Conservation (phyloP, 2,113 vertebrate species). For the Nyctereutes procyonoides region DNA sequence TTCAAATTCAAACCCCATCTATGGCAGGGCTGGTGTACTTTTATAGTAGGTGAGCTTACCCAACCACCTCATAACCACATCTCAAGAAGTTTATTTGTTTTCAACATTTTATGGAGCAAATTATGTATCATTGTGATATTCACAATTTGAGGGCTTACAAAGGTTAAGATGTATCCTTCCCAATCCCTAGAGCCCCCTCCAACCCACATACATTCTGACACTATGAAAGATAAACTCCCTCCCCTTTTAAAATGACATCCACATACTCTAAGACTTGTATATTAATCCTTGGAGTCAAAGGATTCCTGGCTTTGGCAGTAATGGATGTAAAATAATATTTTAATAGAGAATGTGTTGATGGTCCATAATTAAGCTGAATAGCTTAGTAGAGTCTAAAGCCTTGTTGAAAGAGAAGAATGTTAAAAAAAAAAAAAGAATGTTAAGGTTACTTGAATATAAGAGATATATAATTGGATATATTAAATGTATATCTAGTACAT, state of each 20-base stretch:
- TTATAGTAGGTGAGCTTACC: background rate
- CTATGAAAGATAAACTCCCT: background rate
- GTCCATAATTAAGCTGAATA: background rate
- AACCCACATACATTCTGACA: background rate
- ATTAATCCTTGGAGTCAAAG: background rate
- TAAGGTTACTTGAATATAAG: background rate
- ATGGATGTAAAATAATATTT: constrained; percentile 31
- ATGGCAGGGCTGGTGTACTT: background rate
- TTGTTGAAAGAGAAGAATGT: background rate
- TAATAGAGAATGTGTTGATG: constrained; percentile 41
- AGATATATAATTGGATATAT: background rate
- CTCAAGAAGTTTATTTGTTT: background rate
- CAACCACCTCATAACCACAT: background rate
- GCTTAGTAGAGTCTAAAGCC: constrained; percentile 43
- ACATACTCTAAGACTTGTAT: background rate
- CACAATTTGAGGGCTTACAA: background rate
- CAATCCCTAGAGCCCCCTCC: background rate
- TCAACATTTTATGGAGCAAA: background rate
- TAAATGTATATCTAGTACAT: background rate
- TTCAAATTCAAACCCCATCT: background rate
- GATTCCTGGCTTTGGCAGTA: background rate
- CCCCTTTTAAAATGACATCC: background rate
- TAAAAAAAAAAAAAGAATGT: background rate
- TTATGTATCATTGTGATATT: background rate
- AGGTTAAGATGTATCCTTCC: background rate